Percentiles rank a stretch among this genome's conserved stretches.
Evolutionary conservation across 2,797 vertebrate species (phyloP).

Genomic region (Alfaro cultratus): DNA sequence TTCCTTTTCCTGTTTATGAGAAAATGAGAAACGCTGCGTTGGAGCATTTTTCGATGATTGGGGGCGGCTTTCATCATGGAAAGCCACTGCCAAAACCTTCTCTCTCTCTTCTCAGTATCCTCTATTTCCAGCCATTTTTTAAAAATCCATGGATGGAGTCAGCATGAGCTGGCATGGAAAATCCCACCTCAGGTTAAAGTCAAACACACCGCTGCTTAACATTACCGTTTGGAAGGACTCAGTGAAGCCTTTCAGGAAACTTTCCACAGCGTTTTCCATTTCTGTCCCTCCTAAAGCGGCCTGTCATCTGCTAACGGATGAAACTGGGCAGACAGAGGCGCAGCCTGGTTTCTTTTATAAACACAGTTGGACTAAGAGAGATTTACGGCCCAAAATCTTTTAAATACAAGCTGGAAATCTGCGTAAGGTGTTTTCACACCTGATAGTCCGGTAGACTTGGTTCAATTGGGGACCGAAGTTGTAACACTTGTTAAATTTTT

Average conservation of each 20-base stretch:
- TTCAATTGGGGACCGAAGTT: too few relatives aligned
- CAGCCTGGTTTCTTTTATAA: slow-evolving; percentile 49
- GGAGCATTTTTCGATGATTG: slow-evolving; percentile 23
- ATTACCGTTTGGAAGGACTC: slow-evolving; percentile 50
- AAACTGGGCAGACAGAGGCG: slow-evolving; percentile 19
- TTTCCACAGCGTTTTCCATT: slow-evolving; percentile 24
- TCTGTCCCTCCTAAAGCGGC: slow-evolving; percentile 26
- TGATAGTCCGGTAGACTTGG: too few relatives aligned
- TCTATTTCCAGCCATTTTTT: slow-evolving; percentile 55
- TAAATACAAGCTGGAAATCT: not conserved
- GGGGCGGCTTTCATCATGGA: slow-evolving; percentile 46
- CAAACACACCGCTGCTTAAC: slow-evolving; percentile 54
- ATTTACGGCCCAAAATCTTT: not conserved
- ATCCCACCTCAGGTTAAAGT: slow-evolving; percentile 67
- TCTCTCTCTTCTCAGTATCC: slow-evolving; percentile 47
- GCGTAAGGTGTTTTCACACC: not conserved
- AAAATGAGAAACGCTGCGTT: slow-evolving; percentile 38
- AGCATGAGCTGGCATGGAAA: slow-evolving; percentile 78
- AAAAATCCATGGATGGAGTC: slow-evolving; percentile 42
- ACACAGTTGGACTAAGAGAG: slow-evolving; percentile 35
- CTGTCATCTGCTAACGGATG: slow-evolving; percentile 60
- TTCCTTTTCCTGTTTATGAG: slow-evolving; percentile 27
- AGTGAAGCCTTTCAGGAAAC: slow-evolving; percentile 63
- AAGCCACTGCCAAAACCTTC: slow-evolving; percentile 52
- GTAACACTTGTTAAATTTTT: not conserved